Evolutionary conservation across 1,140 invertebrate genomes (phyloP), one percentile per base, ranked within the genome.

Genomic region (Oryctes rhinoceros): DNA sequence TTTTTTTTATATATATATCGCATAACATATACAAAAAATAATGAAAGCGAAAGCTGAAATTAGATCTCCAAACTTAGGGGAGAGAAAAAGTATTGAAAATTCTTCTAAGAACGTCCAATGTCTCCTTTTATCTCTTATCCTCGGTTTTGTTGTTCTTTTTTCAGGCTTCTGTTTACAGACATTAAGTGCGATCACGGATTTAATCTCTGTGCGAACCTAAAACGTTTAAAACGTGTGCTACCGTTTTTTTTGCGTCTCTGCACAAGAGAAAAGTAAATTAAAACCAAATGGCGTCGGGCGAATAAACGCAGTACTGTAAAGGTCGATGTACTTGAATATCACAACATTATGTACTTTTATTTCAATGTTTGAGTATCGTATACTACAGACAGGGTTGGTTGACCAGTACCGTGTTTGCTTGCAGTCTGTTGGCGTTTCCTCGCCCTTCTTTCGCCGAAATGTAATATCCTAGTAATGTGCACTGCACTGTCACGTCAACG

Each of bases 331-430:
- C 35, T 24, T 71, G 11, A 24, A 71, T 35, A 30, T 71, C 65
- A 71, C 65, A 59, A 59, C 53, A 59, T 59, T 71, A 30, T 30
- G 24, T 30, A 71, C 20, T 71, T 37, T 71, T 71, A 71, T 71
- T 71, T 71, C 65, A 71, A 71, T 71, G 65, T 71, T 71, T 35
- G 65, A 59, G 15, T 59, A 59, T 59, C 15, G 53, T 15, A 59
- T 15, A 30, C 6, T 11, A 71, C 2, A 35, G 20, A 11, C 6
- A 24, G 65, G 65, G 65, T 71, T 71, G 13, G 20, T 35, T 35
- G 20, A 37, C 65, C 24, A 35, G 24, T 30, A 15, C 53, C 6
- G n/a, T 15, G 53, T 71, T 10, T 71, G 30, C 35, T 20, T 35
- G n/a, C 53, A 18, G 53, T 59, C 49, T 59, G 53, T 15, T n/a